Evolutionary conservation across 2,888 invertebrate species (phyloP).

Genomic region (Drosophila ezoana): DNA sequence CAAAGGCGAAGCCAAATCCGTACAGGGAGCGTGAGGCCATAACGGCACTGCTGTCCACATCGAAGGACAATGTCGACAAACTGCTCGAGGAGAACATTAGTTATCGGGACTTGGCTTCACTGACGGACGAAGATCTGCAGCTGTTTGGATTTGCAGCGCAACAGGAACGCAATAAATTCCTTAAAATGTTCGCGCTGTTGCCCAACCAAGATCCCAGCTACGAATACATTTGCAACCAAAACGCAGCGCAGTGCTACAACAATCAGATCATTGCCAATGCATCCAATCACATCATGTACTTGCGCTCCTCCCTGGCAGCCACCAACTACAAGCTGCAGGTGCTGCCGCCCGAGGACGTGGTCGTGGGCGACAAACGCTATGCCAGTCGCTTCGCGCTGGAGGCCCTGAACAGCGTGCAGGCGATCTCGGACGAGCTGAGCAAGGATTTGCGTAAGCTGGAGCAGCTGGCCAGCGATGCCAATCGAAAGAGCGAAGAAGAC

Average conservation of each 20-base stretch:
- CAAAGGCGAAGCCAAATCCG: constrained; percentile 14
- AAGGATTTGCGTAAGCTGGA: constrained; percentile 72
- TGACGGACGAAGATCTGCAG: constrained; percentile 75
- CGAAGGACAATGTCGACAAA: constrained; percentile 58
- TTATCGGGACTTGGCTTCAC: constrained; percentile 79
- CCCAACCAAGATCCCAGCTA: constrained; percentile 82
- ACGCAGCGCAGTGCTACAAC: constrained; percentile 72
- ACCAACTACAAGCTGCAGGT: constrained; percentile 82
- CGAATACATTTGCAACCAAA: constrained; percentile 64
- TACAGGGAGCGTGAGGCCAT: constrained; percentile 67
- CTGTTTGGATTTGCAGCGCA: constrained; percentile 73
- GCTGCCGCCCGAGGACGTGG: constrained; percentile 80
- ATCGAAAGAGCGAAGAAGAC: neutral
- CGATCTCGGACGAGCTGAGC: constrained; percentile 74
- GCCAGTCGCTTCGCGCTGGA: constrained; percentile 83
- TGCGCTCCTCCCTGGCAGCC: constrained; percentile 80
- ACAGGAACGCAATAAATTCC: constrained; percentile 66
- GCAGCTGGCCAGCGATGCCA: constrained; percentile 43
- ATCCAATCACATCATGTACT: constrained; percentile 72
- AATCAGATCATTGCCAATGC: constrained; percentile 76
- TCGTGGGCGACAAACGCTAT: constrained; percentile 83
- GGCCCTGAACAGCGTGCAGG: constrained; percentile 78
- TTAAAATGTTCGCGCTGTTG: constrained; percentile 72
- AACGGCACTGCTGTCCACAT: constrained; percentile 50
- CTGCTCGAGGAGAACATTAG: constrained; percentile 73